phyloP scores from a whole-genome alignment of 2,888 invertebrate genomes.

The Chloroclystis v-ata region DNA sequence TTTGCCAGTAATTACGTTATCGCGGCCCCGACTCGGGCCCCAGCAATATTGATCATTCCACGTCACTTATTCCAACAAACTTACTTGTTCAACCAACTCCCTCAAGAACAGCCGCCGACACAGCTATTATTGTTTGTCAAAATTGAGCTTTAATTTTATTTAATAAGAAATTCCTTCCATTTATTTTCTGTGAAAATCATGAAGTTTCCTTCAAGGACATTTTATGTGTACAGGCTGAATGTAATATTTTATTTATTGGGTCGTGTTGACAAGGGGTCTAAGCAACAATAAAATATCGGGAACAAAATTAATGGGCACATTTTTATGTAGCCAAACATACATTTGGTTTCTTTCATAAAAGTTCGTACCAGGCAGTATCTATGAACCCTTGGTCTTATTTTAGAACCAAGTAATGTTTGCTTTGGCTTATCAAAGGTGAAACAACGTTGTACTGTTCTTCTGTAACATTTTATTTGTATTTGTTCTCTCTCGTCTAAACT shows the following conservation, averaged over 20 bases:
- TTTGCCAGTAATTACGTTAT: conserved; percentile 61
- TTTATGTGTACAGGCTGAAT: conserved; percentile 5
- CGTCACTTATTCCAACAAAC: conserved; percentile 55
- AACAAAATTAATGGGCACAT: conserved; percentile 3
- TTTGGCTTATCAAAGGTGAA: conserved; percentile 23
- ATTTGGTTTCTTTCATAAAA: conserved; percentile 9
- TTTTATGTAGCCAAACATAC: conserved; percentile 5
- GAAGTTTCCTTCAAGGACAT: conserved; percentile 5
- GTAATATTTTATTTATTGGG: conserved; percentile 8
- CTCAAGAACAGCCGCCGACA: conserved; percentile 31
- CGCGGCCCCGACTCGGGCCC: conserved; percentile 46
- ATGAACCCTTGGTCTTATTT: conserved; percentile 10
- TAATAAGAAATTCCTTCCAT: conserved; percentile 29
- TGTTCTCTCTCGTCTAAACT: conserved; percentile 27
- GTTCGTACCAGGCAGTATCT: conserved; percentile 14
- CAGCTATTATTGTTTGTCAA: conserved; percentile 33
- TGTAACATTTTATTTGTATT: conserved; percentile 32
- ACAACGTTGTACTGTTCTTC: conserved; percentile 27
- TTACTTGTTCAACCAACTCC: conserved; percentile 44
- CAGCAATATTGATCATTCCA: conserved; percentile 64
- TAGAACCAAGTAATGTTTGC: conserved; percentile 19
- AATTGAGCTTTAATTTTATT: conserved; percentile 30
- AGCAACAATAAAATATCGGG: conserved; percentile 5
- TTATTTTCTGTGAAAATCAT: conserved; percentile 20
- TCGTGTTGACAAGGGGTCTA: conserved; percentile 1